Conservation (phyloP, 2,113 vertebrate genomes). For the Limanda limanda region DNA sequence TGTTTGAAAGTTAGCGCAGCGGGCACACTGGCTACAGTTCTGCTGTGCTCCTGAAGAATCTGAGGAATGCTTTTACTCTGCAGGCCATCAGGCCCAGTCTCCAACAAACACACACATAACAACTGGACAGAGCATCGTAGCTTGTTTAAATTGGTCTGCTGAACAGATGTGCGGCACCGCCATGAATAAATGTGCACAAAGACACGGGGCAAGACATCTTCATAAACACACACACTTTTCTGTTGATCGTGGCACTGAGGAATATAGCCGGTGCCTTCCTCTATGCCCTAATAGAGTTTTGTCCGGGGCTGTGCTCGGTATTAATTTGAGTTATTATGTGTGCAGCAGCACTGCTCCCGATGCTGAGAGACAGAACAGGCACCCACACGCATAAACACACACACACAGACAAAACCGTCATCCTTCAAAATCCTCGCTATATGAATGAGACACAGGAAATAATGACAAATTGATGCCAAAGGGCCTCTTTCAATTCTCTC, state of each 20-base stretch:
- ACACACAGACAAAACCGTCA: slow-evolving; percentile 27
- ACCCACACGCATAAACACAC: slow-evolving; percentile 42
- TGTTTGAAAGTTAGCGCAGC: slow-evolving; percentile 33
- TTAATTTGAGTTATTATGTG: slow-evolving; percentile 59
- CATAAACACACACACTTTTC: slow-evolving; percentile 36
- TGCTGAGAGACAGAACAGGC: slow-evolving; percentile 55
- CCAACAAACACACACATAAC: slow-evolving; percentile 58
- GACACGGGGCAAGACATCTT: slow-evolving; percentile 7
- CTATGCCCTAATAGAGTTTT: slow-evolving; percentile 66
- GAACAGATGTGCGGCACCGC: slow-evolving; percentile 59
- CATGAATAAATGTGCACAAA: slow-evolving; percentile 21
- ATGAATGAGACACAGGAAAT: slow-evolving; percentile 42
- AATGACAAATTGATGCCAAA: slow-evolving; percentile 53
- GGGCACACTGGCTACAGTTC: slow-evolving; percentile 53
- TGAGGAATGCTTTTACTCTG: slow-evolving; percentile 77
- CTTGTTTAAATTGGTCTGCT: slow-evolving; percentile 57
- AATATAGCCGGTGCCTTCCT: slow-evolving; percentile 21
- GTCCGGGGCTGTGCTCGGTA: slow-evolving; percentile 33
- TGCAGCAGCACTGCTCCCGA: slow-evolving; percentile 34
- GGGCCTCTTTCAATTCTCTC: slow-evolving; percentile 34
- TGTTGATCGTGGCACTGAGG: slow-evolving; percentile 1
- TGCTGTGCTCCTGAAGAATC: slow-evolving; percentile 74
- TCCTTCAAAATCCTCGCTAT: slow-evolving; percentile 53
- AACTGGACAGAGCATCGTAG: slow-evolving; percentile 46
- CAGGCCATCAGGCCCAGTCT: slow-evolving; percentile 59